Evolutionary conservation across 2,888 invertebrate genomes (phyloP).

Genomic region (Lasioglossum oenotherae): DNA sequence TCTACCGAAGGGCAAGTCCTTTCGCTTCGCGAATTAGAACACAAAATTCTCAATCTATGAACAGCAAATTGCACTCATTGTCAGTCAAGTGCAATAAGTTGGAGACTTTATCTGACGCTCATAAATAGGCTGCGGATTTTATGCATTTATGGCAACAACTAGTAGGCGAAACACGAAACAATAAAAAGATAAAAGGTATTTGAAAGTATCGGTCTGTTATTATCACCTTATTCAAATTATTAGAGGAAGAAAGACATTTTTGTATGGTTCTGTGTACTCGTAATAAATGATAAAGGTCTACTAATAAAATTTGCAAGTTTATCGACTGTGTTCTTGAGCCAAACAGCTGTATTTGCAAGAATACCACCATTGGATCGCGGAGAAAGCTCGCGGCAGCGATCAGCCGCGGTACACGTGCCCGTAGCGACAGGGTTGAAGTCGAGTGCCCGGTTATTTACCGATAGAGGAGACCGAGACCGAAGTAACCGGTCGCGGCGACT

Average conservation of each 20-base stretch:
- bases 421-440: conserved; percentile 5
- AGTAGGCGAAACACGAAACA: no score
- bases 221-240: not conserved
- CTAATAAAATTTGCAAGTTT: not conserved
- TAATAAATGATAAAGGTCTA: not conserved
- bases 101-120: not conserved
- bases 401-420: not conserved
- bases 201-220: no score
- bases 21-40: not conserved
- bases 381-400: not conserved
- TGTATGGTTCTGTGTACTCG: not conserved
- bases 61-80: not conserved
- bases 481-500: conserved; percentile 70
- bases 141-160: no score
- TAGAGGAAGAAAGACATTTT: not conserved
- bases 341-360: not conserved
- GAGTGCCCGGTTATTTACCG: conserved; percentile 75
- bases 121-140: not conserved
- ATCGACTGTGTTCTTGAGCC: not conserved
- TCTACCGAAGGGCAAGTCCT: not conserved
- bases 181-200: not conserved
- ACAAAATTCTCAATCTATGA: not conserved
- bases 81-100: not conserved
- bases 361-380: not conserved
- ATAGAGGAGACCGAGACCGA: conserved; percentile 82